A percentile compares a stretch with the other conserved stretches of the same genome.
These are phyloP conservation scores for Pectinophora gossypiella DNA, from an alignment of 1,140 invertebrate species.

Conservation along the genomic window DNA sequence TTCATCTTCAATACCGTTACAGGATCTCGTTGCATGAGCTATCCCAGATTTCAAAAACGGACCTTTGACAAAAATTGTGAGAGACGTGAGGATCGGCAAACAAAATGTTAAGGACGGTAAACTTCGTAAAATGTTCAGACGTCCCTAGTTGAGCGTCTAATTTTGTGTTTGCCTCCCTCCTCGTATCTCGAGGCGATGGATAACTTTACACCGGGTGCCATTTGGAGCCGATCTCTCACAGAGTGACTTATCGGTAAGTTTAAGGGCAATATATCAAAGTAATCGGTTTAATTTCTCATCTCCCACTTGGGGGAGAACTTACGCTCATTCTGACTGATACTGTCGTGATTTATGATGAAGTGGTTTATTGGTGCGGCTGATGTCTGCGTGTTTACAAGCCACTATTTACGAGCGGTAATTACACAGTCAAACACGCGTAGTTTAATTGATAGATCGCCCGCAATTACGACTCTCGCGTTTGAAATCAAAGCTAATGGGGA, in stretches of 20 bases:
- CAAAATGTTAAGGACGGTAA: not conserved
- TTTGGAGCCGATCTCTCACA: constrained; percentile 58
- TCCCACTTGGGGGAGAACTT: constrained; percentile 54
- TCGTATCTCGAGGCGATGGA: constrained; percentile 42
- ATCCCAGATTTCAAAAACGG: too few species aligned
- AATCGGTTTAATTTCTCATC: constrained; percentile 73
- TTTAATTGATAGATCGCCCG: too few species aligned
- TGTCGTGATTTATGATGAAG: constrained; percentile 38
- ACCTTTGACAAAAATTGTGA: too few species aligned
- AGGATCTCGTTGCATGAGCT: too few species aligned
- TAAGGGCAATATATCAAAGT: constrained; percentile 69
- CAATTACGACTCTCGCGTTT: too few species aligned
- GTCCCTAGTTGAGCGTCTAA: constrained; percentile 17
- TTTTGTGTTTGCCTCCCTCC: constrained; percentile 25
- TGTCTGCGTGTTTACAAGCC: not conserved
- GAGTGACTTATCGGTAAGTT: constrained; percentile 69
- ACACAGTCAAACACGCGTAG: too few species aligned
- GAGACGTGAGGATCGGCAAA: too few species aligned
- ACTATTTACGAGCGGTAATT: not conserved
- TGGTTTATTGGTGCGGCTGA: constrained; percentile 5
- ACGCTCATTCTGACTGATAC: constrained; percentile 55
- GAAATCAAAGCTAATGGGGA: too few species aligned
- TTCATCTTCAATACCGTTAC: too few species aligned
- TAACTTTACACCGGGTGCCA: constrained; percentile 62
- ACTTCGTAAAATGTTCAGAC: not conserved